Evolutionary conservation across 1,140 invertebrate genomes (phyloP), one percentile per base, ranked within the genome.

Genomic region (Drosophila funebris): DNA sequence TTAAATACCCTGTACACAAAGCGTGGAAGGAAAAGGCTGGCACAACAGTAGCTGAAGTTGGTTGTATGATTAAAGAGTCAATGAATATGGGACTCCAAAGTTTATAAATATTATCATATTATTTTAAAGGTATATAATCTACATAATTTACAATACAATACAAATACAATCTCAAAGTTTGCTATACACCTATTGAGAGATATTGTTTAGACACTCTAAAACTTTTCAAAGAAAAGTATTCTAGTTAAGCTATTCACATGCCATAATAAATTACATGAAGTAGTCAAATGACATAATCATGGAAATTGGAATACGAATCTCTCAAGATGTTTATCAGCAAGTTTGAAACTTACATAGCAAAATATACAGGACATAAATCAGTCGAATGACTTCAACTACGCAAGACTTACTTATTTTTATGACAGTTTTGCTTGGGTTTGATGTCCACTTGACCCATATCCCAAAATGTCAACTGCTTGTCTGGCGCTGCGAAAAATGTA

Each of bases 371-470:
- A 52, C 29, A 52, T 52, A 20, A 52, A 0, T 52, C 27, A 52
- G 48, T 52, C 48, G 48, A 52, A 18, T 27, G 48, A 52, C 44
- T 48, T 27, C 4, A 11, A 14, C 41, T 22, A 5, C 18, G 16
- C 9, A 20, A 52, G 48, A 14, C 33, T 33, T 16, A 52, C 48
- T 18, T 52, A 52, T 52, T 52, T 52, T 52, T 52, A 33, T 52
- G 48, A 33, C 48, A 52, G 48, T 52, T 50, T 36, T 52, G 48
- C 48, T 52, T 52, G 37, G 53, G 44, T 61, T 61, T 61, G 58
- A 61, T 61, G 58, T 50, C 58, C 44, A 61, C 58, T 61, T 61
- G 58, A 61, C 58, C 58, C 58, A 61, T 61, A 48, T 61, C 58
- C 33, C 16, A n/a, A 48, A 48, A 61, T 61, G 58, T 61, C 58